Evolutionary conservation across 2,888 invertebrate genomes (phyloP).

Genomic region (Villa cingulata): DNA sequence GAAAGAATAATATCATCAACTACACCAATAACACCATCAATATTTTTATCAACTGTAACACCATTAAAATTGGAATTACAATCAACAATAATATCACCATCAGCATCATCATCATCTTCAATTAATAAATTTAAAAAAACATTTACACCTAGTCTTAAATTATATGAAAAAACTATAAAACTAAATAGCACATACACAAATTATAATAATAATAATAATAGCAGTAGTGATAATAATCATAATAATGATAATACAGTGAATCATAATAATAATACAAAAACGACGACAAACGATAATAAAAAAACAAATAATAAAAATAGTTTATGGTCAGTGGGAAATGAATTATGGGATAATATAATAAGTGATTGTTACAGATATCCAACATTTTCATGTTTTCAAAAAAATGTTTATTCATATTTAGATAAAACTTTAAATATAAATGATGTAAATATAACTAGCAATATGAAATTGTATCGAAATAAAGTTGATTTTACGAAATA

Average conservation of each 20-base stretch:
- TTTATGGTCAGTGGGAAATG: constrained; percentile 41
- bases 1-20: background rate
- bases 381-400: constrained; percentile 60
- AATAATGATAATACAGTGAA: background rate
- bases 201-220: background rate
- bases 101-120: background rate
- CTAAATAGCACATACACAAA: background rate
- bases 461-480: constrained; percentile 50
- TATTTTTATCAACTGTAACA: no score
- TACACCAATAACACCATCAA: constrained; percentile 2
- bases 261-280: background rate
- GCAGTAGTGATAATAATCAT: background rate
- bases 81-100: background rate
- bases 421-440: constrained; percentile 49
- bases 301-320: background rate
- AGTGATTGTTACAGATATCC: constrained; percentile 54
- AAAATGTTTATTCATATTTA: constrained; percentile 60
- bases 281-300: no score
- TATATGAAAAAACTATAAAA: background rate
- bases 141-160: no score
- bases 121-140: background rate
- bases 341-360: constrained; percentile 59
- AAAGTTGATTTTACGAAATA: constrained; percentile 45
- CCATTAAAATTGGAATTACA: no score
- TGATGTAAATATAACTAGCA: constrained; percentile 52